Percentiles rank a stretch among this genome's conserved stretches.
phyloP scores from a whole-genome alignment of 2,888 invertebrate species.

The Oxystoma pomonae region DNA sequence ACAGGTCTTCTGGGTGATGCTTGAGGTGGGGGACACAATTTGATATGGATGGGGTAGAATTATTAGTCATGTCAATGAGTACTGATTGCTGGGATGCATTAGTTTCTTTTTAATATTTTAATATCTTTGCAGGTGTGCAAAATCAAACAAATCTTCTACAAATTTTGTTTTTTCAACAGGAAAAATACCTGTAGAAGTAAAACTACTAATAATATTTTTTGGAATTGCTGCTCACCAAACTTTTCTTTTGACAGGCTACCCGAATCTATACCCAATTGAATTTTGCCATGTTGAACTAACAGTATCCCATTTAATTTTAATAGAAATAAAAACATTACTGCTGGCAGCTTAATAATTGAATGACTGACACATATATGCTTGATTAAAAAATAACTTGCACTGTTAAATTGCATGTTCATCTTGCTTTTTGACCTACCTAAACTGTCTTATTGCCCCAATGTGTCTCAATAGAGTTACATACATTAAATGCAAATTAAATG shows the following conservation, averaged over 20 bases:
- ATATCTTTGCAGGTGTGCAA: neutral
- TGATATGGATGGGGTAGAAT: neutral
- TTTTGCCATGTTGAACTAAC: neutral
- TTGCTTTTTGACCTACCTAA: too few species aligned
- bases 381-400: too few species aligned
- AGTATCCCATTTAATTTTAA: conserved; percentile 20
- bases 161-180: neutral
- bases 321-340: conserved; percentile 12
- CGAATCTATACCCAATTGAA: neutral
- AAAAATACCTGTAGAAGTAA: conserved; percentile 1
- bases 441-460: too few species aligned
- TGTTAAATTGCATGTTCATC: too few species aligned
- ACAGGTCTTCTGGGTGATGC: neutral
- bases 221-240: neutral
- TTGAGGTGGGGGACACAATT: neutral
- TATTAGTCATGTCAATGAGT: neutral
- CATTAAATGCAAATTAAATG: too few species aligned
- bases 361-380: too few species aligned
- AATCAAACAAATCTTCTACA: neutral
- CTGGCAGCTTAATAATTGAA: conserved; percentile 21
- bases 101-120: neutral
- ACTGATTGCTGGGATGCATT: neutral
- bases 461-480: too few species aligned
- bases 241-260: neutral
- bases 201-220: neutral